Base-by-base conservation (phyloP, 1,140 invertebrate species). In the Coelopa frigida region DNA sequence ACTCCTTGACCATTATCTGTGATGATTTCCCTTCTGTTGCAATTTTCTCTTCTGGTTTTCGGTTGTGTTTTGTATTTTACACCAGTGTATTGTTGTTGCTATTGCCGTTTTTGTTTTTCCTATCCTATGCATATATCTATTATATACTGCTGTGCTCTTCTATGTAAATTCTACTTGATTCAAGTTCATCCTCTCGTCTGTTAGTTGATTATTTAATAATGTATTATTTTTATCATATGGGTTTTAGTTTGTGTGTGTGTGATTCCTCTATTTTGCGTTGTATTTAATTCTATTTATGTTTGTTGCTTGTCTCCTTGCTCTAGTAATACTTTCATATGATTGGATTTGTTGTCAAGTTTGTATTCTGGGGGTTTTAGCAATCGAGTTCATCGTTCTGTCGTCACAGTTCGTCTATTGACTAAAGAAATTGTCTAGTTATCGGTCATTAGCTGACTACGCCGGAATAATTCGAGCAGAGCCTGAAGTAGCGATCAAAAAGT, bases 261-360 rank as follows among this genome's bases (percentile, higher is more conserved):
- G 15, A 20, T 12, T 46, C 21, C 26, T 29, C 20, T 22, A 39
- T n/a, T 44, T 33, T 35, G 6, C 22, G 12, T 40, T 31, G 18
- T 14, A 20, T 43, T 31, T 15, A 29, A 29, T 29, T 10, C 14
- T 10, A 10, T 10, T 29, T 29, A 10, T 29, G 14, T 29, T 14
- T 3, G 2, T 42, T 37, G 26, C 3, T 38, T 43, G 32, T 17
- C 27, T 31, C 23, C 27, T 44, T 23, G 17, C 26, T 44, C 27
- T 44, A 39, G 26, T 66, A 66, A 66, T 66, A 66, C 62, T 65
- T 59, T 55, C 55, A 55, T 62, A 60, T 66, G 62, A 66, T 66
- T 66, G 62, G 62, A 60, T 65, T 55, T 60, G 62, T 57, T 58
- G 61, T 58, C 46, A 33, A 31, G 36, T 50, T 45, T 50, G 48